These are phyloP conservation scores for Cordylochernes scorpioides DNA, from an alignment of 2,888 invertebrate genomes.

Conservation along the genomic window DNA sequence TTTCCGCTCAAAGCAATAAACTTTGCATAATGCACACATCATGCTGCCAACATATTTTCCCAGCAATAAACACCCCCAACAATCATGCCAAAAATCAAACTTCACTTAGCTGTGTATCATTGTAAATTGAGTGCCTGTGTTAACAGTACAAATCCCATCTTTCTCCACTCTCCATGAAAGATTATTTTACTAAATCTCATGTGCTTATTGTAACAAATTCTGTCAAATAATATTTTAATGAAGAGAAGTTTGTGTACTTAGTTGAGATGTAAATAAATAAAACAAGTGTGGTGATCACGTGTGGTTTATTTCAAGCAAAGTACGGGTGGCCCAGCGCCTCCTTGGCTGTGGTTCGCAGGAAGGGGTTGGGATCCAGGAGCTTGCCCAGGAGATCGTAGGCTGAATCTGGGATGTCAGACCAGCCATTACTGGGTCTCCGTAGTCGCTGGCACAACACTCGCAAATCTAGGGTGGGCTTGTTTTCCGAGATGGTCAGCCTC, in stretches of 20 bases:
- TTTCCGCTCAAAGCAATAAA: too few relatives aligned
- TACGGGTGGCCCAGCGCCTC: conserved; percentile 49
- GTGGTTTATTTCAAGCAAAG: conserved; percentile 25
- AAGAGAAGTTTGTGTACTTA: neutral
- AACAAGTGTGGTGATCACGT: neutral
- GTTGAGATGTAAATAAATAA: neutral
- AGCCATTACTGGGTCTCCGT: neutral
- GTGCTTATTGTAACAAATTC: too few relatives aligned
- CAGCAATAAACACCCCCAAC: too few relatives aligned
- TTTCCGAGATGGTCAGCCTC: conserved; percentile 9
- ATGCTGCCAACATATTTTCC: too few relatives aligned
- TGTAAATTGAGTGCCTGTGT: too few relatives aligned
- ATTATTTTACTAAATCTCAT: too few relatives aligned
- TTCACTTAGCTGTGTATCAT: too few relatives aligned
- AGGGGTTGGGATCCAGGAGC: conserved; percentile 51
- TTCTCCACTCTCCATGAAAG: too few relatives aligned
- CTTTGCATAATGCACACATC: too few relatives aligned
- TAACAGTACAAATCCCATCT: too few relatives aligned
- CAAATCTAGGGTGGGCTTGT: conserved; percentile 1
- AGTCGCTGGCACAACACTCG: neutral
- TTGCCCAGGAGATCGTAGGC: conserved; percentile 43
- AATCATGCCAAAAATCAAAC: too few relatives aligned
- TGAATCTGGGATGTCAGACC: conserved; percentile 32
- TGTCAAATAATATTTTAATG: too few relatives aligned
- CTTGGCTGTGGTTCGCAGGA: conserved; percentile 39